A percentile compares a stretch with the other conserved stretches of the same genome.
phyloP scores from a whole-genome alignment of 2,797 vertebrate genomes.

The Malacoraja senta region DNA sequence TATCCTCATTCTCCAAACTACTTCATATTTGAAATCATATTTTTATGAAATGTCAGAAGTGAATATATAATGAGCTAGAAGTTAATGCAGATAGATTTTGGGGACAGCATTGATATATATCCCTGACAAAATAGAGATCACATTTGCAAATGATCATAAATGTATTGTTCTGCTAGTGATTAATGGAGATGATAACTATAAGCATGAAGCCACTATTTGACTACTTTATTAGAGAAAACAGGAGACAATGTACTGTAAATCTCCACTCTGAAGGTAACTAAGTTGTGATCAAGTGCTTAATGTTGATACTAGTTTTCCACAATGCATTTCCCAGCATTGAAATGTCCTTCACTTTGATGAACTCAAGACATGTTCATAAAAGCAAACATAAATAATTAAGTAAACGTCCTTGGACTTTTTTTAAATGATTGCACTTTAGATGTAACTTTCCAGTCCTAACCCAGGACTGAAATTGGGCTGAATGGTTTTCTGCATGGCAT shows the following conservation, averaged over 20 bases:
- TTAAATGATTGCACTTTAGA: neutral
- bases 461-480: neutral
- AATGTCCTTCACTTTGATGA: neutral
- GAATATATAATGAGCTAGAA: neutral
- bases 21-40: neutral
- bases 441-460: neutral
- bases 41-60: neutral
- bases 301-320: neutral
- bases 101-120: neutral
- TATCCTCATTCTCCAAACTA: neutral
- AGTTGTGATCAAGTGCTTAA: neutral
- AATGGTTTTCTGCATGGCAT: neutral
- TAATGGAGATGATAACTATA: neutral
- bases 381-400: slow-evolving; percentile 9
- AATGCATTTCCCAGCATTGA: neutral
- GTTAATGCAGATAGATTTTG: neutral
- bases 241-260: neutral
- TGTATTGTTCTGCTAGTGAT: neutral
- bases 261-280: neutral
- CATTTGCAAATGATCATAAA: neutral
- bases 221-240: neutral
- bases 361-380: neutral
- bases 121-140: neutral
- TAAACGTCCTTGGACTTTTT: neutral
- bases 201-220: neutral